phyloP scores from a whole-genome alignment of 2,888 invertebrate genomes.

The Spilosoma lubricipeda region DNA sequence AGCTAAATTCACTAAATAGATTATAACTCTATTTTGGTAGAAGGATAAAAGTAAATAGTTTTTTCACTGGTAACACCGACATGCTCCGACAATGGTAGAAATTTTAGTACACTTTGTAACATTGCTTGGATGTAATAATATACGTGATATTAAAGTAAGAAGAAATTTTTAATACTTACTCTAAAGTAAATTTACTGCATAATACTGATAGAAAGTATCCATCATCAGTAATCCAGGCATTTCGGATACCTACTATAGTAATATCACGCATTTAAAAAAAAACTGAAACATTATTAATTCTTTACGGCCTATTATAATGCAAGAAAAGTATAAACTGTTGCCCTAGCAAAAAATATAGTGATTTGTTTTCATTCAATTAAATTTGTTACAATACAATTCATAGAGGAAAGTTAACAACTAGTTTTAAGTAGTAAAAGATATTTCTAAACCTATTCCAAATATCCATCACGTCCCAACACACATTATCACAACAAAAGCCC shows the following conservation, averaged over 20 bases:
- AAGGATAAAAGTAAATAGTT: slow-evolving; percentile 54
- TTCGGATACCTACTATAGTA: background rate
- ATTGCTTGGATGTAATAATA: slow-evolving; percentile 56
- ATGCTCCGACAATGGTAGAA: slow-evolving; percentile 54
- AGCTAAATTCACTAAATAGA: slow-evolving; percentile 52
- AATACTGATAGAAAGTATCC: slow-evolving; percentile 7
- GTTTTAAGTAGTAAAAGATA: background rate
- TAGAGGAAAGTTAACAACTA: background rate
- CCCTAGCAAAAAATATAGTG: background rate
- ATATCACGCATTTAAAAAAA: background rate
- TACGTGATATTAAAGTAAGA: slow-evolving; percentile 44
- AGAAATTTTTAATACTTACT: slow-evolving; percentile 32
- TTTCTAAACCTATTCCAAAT: background rate
- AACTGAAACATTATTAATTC: background rate
- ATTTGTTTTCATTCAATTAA: background rate
- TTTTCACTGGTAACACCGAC: slow-evolving; percentile 53
- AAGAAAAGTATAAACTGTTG: background rate
- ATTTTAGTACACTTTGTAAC: slow-evolving; percentile 50
- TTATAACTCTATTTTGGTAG: slow-evolving; percentile 55
- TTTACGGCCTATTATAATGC: background rate
- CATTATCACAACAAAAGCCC: background rate
- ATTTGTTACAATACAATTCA: background rate
- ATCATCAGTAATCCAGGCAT: slow-evolving; percentile 8
- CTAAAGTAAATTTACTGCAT: slow-evolving; percentile 29
- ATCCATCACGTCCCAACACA: background rate